Evolutionary conservation across 2,797 vertebrate genomes (phyloP), one percentile per base, ranked within the genome.

Genomic region (Ctenopoma multispine): DNA sequence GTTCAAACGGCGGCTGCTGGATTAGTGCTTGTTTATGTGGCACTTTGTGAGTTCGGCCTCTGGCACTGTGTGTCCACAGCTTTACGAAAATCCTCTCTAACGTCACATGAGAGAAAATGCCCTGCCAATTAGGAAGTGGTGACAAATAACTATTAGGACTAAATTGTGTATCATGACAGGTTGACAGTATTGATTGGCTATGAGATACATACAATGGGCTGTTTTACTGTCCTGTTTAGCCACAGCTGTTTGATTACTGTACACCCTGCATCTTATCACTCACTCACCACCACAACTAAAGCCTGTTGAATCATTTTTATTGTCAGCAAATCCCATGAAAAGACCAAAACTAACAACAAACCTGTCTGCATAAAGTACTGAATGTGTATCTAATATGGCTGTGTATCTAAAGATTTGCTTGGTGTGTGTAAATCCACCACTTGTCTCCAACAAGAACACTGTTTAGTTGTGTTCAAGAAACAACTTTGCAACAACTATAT

Each of bases 81-180:
- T 31, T 63, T 46, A 61, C 38, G 1, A 53, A 76, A 64, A 59
- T 24, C 43, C 14, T 54, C 7, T 15, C 34, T 62, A 21, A 50
- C 3, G 63, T 80, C 77, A 70, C 82, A 7, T 34, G 27, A 69
- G 61, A 93, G 89, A 89, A 93, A 94, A 83, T 82, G 83, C 76
- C 64, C 83, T 65, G 83, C 89, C 93, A 89, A 72, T 86, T 74
- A 81, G 61, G 34, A 56, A 77, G 56, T 23, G 17, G 61, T 69
- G 46, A 56, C 59, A n/a, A 67, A 74, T 47, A 44, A 64, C 59
- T 59, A 9, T 68, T 48, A 27, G 1, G 18, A 67, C 36, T 51
- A 12, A 67, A 65, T 36, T 50, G 58, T 56, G 65, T 63, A 54
- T 68, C 56, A 41, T 27, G 47, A 75, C 57, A 55, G 60, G 48